Evolutionary conservation across 1,140 invertebrate species (phyloP).

Genomic region (Monochamus saltuarius): DNA sequence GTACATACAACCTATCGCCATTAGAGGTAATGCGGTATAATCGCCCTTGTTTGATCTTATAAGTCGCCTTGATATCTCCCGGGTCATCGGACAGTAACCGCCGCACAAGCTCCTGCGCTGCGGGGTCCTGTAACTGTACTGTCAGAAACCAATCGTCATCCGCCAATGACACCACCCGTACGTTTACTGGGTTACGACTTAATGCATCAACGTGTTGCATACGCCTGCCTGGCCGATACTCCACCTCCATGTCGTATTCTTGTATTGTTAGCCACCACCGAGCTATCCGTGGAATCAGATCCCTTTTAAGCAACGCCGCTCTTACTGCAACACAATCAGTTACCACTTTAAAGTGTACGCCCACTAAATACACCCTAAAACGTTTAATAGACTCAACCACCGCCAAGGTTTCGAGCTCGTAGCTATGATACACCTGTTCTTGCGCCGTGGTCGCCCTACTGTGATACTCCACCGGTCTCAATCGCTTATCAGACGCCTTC

Average conservation of each 20-base stretch:
- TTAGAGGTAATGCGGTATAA: conserved; percentile 12
- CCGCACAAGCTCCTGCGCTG: conserved; percentile 7
- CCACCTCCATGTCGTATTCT: conserved; percentile 42
- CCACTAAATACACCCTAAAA: conserved; percentile 40
- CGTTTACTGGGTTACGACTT: conserved; percentile 34
- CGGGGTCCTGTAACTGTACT: conserved; percentile 17
- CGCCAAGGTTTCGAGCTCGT: conserved; percentile 52
- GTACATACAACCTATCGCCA: conserved; percentile 42
- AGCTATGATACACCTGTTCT: conserved; percentile 47
- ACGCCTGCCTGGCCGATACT: conserved; percentile 36
- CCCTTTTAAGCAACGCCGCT: conserved; percentile 29
- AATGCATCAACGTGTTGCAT: conserved; percentile 45
- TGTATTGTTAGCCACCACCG: conserved; percentile 42
- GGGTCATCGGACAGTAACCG: background rate
- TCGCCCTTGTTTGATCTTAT: too few species aligned
- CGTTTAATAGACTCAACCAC: conserved; percentile 27
- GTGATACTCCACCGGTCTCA: conserved; percentile 52
- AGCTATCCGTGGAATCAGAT: conserved; percentile 40
- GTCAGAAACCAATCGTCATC: conserved; percentile 28
- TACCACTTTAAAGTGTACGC: conserved; percentile 35
- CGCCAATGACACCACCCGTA: conserved; percentile 1
- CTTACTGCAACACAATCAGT: conserved; percentile 42
- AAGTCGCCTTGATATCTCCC: too few species aligned
- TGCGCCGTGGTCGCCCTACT: conserved; percentile 45
- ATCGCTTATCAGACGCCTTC: conserved; percentile 38